Base-by-base conservation (phyloP, 2,113 vertebrate species). In the Phalacrocorax pelagicus region DNA sequence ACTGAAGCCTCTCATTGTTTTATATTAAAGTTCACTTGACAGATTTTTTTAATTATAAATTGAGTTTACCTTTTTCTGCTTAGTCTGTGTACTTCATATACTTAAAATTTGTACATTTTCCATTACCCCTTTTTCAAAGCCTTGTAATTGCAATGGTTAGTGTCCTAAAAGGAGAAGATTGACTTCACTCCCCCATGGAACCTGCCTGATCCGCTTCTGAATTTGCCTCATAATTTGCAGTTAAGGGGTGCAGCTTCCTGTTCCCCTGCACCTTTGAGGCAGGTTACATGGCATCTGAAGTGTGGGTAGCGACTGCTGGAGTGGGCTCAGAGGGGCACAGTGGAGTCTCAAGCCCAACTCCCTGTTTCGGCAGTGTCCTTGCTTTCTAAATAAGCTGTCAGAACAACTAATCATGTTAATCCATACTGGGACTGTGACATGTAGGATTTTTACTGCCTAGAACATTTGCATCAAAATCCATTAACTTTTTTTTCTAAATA, bases 381-480 rank as follows among this genome's bases (percentile, higher is more conserved):
- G 79, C 75, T 86, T 90, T 87, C 61, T 32, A 73, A 94, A 91
- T 85, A 91, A 96, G 22, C 62, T 89, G 42, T 65, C 30, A 47
- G 92, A 75, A 42, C 58, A 93, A 8, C 61, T 69, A 27, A 44
- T 74, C 29, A 14, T 34, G 73, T 73, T 92, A 66, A 85, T 89
- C 61, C 86, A 66, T 75, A 32, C 23, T 42, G 54, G 84, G 62
- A 52, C 62, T 82, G 34, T 72, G 38, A 51, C 49, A 19, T 36
- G 46, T 88, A 51, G 74, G 73, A 59, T 59, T 91, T 69, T 40
- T 86, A 55, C 70, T 51, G 71, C 34, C 58, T 87, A 40, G 84
- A 89, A 90, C 74, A 65, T 89, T 94, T 91, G 58, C 51, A 90
- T 92, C 54, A 66, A 89, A 95, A 55, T 69, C 81, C 63, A 97